Evolutionary conservation across 2,888 invertebrate species (phyloP), one percentile per base, ranked within the genome.

Genomic region (Allolobophora icterica): DNA sequence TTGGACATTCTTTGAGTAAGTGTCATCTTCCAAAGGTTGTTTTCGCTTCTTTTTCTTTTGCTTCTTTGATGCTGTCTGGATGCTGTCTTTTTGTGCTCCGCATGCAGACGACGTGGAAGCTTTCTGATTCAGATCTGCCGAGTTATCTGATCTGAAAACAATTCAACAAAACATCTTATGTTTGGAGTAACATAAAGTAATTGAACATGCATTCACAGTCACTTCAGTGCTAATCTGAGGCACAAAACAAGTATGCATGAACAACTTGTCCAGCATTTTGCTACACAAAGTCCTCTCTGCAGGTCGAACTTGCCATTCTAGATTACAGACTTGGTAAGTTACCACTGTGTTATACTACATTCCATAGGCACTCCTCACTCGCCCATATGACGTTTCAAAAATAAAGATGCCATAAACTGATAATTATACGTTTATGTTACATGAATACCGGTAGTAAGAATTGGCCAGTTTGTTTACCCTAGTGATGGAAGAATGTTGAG

Each of bases 401-500:
- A 71, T 30, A 71, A 71, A 71, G 30, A n/a, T 24, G 24, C 24
- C 52, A 52, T 52, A 21, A 52, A 30, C n/a, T 71, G 71, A 71
- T n/a, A n/a, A 6, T 71, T n/a, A n/a, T 71, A 71, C 17, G 11
- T 30, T 71, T 30, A 71, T n/a, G 11, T 13, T n/a, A n/a, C 30
- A 52, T 24, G 71, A 71, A n/a, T 71, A n/a, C n/a, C n/a, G n/a
- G n/a, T n/a, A 71, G n/a, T 71, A n/a, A 71, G 30, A 71, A n/a
- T 8, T 71, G n/a, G 71, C n/a, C n/a, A n/a, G 71, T 71, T 71
- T 87, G 34, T 34, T 87, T 38, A 87, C 87, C 87, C 21, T 19
- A 87, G 87, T 13, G 87, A 87, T 35, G 34, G 87, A 35, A 87
- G 21, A 35, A 87, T 87, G 87, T 89, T 90, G 19, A 91, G 98